These are phyloP conservation scores for Alviniconcha marisindica DNA, from an alignment of 1,140 invertebrate species.

Conservation along the genomic window DNA sequence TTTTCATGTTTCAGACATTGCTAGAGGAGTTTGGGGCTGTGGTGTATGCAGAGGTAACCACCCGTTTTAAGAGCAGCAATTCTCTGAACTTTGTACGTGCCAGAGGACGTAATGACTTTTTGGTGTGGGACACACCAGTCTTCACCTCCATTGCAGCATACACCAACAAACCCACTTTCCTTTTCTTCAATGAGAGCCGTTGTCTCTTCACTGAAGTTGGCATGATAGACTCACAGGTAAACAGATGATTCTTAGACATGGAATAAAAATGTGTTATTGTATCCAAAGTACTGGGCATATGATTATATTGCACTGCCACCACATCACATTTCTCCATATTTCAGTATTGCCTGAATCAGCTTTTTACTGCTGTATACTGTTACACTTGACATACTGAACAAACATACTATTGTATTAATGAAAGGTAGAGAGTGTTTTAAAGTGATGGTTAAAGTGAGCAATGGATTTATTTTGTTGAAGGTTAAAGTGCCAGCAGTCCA, in stretches of 20 bases:
- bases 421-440: too few species aligned
- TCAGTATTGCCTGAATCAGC: too few species aligned
- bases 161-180: conserved; percentile 63
- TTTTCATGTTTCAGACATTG: conserved; percentile 52
- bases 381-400: too few species aligned
- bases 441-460: too few species aligned
- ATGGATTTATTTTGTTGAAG: too few species aligned
- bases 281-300: not conserved
- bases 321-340: not conserved
- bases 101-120: conserved; percentile 56
- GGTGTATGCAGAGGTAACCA: conserved; percentile 61
- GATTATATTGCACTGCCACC: not conserved
- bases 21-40: conserved; percentile 66
- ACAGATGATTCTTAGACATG: not conserved
- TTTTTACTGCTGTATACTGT: too few species aligned
- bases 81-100: conserved; percentile 57
- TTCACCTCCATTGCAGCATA: conserved; percentile 55
- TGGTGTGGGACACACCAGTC: conserved; percentile 58
- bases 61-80: conserved; percentile 50
- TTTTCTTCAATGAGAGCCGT: conserved; percentile 59
- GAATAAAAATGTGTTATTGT: not conserved
- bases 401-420: too few species aligned
- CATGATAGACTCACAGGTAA: conserved; percentile 56
- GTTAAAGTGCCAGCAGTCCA: too few species aligned
- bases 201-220: conserved; percentile 59